Conservation (phyloP, 2,797 vertebrate species). For the Ataeniobius toweri region DNA sequence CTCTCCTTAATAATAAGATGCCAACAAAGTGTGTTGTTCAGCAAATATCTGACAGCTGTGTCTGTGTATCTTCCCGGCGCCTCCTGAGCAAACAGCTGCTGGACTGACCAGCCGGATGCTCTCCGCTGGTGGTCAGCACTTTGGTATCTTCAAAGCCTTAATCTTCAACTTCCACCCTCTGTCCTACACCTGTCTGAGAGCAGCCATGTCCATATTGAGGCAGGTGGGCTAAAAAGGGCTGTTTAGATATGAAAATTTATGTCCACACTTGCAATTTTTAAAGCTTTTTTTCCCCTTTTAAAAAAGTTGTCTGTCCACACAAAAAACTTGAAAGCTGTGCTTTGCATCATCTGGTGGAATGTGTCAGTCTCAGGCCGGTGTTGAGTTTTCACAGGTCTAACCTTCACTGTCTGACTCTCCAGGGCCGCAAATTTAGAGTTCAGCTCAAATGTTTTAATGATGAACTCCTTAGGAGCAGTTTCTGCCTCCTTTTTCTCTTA, state of each 20-base stretch:
- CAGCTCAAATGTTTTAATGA: conserved; percentile 7
- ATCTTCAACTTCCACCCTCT: conserved; percentile 53
- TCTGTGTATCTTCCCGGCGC: conserved; percentile 59
- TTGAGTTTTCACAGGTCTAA: conserved; percentile 3
- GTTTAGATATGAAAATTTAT: conserved; percentile 49
- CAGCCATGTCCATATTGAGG: conserved; percentile 41
- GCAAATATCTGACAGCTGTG: conserved; percentile 79
- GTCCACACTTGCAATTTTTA: conserved; percentile 51
- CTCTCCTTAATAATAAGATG: conserved; percentile 70
- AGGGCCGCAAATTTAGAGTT: conserved; percentile 1
- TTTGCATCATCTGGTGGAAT: conserved; percentile 17
- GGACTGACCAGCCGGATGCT: conserved; percentile 40
- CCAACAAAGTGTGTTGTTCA: conserved; percentile 66
- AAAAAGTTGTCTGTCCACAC: conserved; percentile 36
- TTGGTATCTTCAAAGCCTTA: conserved; percentile 61
- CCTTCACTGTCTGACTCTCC: conserved; percentile 5
- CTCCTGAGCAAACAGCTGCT: conserved; percentile 61
- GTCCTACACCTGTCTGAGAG: conserved; percentile 46
- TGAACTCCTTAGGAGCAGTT: neutral
- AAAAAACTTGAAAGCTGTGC: conserved; percentile 27
- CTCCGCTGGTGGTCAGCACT: conserved; percentile 57
- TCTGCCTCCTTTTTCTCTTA: neutral
- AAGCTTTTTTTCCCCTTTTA: conserved; percentile 14
- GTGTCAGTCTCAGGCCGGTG: neutral
- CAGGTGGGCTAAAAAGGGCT: conserved; percentile 49